Conservation (phyloP, 2,797 vertebrate genomes). For the Malurus splendens region DNA sequence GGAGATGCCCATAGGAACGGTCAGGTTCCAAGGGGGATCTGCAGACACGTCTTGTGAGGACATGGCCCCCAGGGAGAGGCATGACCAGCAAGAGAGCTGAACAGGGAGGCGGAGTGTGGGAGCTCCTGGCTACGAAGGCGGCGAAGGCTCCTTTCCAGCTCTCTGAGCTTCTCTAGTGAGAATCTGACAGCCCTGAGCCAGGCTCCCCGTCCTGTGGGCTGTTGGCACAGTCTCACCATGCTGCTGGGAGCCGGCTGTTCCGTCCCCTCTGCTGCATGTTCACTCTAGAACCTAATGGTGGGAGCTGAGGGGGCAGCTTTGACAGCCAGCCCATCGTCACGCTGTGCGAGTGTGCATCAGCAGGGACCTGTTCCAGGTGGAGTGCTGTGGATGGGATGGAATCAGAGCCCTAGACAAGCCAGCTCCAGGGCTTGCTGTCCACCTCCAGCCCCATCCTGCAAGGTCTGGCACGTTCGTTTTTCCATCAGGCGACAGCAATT, state of each 20-base stretch:
- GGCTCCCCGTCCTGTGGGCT: background rate
- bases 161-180: background rate
- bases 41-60: background rate
- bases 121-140: background rate
- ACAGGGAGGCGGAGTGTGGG: background rate
- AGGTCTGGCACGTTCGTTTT: background rate
- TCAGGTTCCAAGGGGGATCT: background rate
- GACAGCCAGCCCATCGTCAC: accelerated
- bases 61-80: background rate
- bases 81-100: background rate
- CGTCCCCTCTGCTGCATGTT: background rate
- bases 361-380: background rate
- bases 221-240: background rate
- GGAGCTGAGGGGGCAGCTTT: background rate
- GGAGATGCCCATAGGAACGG: background rate
- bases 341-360: background rate
- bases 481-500: background rate
- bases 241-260: slow-evolving; percentile 9
- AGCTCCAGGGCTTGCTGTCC: background rate
- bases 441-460: background rate
- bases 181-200: slow-evolving; percentile 31
- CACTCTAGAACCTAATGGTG: slow-evolving; percentile 35
- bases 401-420: background rate
- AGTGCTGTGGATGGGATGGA: background rate
- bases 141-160: slow-evolving; percentile 33